Base-by-base conservation (phyloP, 2,113 vertebrate genomes). In the Ptilorrhoa leucosticta region DNA sequence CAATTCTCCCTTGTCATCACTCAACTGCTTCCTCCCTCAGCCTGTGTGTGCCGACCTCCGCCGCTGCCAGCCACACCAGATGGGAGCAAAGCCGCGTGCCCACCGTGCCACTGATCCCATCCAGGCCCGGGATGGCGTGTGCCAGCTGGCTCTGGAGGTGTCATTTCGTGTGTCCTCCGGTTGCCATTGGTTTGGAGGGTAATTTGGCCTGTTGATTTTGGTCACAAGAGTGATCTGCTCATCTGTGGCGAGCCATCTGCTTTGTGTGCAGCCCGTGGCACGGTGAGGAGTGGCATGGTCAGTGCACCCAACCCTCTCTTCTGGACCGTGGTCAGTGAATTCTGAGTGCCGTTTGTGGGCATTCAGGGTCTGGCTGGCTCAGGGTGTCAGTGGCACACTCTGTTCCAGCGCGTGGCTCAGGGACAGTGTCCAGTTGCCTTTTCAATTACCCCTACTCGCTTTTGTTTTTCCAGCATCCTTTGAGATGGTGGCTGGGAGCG, bases 131-230 rank as follows among this genome's bases (percentile, higher is more conserved):
- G 12, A 8, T 1, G 7, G 35, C 0, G 0, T 0, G n/a, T 94
- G 96, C 96, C 97, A 97, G 93, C 95, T 97, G 97, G 93, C 97
- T 93, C 66, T 33, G 5, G 65, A 66, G 87, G 53, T 44, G 50
- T 58, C 40, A 20, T 87, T 96, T 90, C 0, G 1, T 13, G 57
- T 66, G 93, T 75, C 89, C 91, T 95, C 87, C 85, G 76, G 40
- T 93, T 95, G 93, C 93, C 84, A 51, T 95, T 94, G 92, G 65
- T 64, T 94, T 90, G 90, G 86, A 96, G 88, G 87, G 51, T 88
- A 76, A 89, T 80, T 92, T 96, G 95, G 69, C 72, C 2, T 11
- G 65, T 83, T 79, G 93, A 45, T 87, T 96, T 96, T 94, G 97
- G 96, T 96, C 75, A 75, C 94, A 47, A 56, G 45, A 87, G 85